Conservation (phyloP, 2,113 vertebrate genomes). For the Pelobates fuscus region DNA sequence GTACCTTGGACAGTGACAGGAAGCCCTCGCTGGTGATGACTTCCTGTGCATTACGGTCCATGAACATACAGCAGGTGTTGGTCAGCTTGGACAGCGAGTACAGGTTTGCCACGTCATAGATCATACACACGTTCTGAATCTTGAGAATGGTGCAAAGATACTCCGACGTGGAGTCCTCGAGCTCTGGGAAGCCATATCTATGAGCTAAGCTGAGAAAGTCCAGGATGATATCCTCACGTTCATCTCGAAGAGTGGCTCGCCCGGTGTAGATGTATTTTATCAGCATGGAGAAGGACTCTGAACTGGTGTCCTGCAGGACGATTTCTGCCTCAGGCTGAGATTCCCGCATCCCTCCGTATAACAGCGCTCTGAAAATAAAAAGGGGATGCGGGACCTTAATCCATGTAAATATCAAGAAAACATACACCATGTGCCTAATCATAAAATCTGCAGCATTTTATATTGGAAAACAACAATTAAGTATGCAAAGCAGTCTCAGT, state of each 20-base stretch:
- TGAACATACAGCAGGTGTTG: constrained; percentile 91
- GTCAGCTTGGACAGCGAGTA: constrained; percentile 87
- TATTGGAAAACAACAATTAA: too few species aligned
- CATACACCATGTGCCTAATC: too few species aligned
- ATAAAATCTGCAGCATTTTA: too few species aligned
- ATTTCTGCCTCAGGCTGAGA: constrained; percentile 95
- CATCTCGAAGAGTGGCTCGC: constrained; percentile 86
- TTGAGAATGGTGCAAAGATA: constrained; percentile 95
- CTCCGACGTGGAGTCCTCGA: constrained; percentile 93
- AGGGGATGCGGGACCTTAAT: background rate
- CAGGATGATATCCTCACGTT: constrained; percentile 90
- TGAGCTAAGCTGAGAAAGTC: constrained; percentile 95
- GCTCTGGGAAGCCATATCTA: constrained; percentile 93
- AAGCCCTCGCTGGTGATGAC: constrained; percentile 91
- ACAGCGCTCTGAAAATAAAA: constrained; percentile 76
- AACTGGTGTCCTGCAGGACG: constrained; percentile 87
- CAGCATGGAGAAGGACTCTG: constrained; percentile 94
- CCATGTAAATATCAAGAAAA: too few species aligned
- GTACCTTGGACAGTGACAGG: constrained; percentile 89
- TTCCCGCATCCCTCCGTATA: constrained; percentile 96
- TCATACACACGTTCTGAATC: constrained; percentile 93
- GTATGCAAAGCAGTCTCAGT: too few species aligned
- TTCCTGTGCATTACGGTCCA: constrained; percentile 92
- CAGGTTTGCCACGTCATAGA: constrained; percentile 95
- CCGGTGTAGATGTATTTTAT: constrained; percentile 96